Percentiles rank a stretch among this genome's conserved stretches.
Evolutionary conservation across 2,797 vertebrate species (phyloP).

Genomic region (Anomalospiza imberbis): DNA sequence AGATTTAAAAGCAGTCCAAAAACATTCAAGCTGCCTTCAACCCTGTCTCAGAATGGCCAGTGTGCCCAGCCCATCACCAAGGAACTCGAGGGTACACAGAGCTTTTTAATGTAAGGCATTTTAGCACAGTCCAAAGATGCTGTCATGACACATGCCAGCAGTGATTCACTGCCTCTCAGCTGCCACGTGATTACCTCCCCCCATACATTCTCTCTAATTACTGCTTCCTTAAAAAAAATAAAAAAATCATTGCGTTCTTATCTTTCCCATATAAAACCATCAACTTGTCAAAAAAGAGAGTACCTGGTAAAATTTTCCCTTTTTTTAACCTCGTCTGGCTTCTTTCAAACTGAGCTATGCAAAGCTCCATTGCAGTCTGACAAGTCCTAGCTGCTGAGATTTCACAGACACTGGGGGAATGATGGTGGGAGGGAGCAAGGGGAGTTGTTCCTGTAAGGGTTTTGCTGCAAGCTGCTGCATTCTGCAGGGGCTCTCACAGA

Average conservation of each 20-base stretch:
- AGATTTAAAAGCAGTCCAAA: background rate
- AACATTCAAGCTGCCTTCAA: background rate
- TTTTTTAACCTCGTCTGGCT: conserved; percentile 59
- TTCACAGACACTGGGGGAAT: conserved; percentile 63
- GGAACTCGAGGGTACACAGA: accelerated
- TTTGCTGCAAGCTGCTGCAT: background rate
- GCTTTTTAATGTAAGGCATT: background rate
- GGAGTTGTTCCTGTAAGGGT: background rate
- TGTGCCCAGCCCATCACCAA: background rate
- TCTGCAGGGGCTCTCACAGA: background rate
- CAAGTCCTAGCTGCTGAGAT: conserved; percentile 69
- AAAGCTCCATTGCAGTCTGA: conserved; percentile 57
- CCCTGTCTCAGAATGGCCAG: background rate
- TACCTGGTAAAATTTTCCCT: conserved; percentile 38
- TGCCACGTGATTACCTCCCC: background rate
- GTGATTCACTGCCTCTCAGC: conserved; percentile 12
- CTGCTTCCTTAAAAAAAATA: background rate
- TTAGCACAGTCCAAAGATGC: background rate
- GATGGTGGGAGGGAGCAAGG: background rate
- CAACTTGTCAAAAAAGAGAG: conserved; percentile 39
- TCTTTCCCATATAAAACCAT: conserved; percentile 35
- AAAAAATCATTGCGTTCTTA: background rate
- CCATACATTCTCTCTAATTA: background rate
- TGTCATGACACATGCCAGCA: background rate
- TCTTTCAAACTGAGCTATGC: conserved; percentile 54